A percentile compares a stretch with the other conserved stretches of the same genome.
Conservation (phyloP, 2,797 vertebrate genomes). For the Hozukius guyotensis region DNA sequence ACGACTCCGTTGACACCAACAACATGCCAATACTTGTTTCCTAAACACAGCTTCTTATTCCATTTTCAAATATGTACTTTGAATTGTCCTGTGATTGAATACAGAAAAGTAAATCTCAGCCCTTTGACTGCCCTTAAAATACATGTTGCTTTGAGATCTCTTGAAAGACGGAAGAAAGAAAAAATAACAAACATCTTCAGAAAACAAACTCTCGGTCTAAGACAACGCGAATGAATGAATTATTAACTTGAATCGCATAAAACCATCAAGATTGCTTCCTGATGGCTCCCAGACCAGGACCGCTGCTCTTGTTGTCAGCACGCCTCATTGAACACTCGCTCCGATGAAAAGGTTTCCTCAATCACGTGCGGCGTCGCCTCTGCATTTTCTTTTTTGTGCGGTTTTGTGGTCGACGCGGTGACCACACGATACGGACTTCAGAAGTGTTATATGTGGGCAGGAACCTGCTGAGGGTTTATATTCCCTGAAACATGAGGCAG, state of each 20-base stretch:
- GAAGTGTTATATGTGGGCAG: slow-evolving; percentile 13
- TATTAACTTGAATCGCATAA: slow-evolving; percentile 63
- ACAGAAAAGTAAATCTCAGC: neutral
- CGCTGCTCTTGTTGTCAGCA: slow-evolving; percentile 47
- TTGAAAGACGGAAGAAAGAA: neutral
- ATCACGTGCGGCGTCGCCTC: neutral
- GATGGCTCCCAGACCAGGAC: slow-evolving; percentile 54
- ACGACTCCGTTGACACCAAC: neutral
- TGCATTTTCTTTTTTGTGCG: slow-evolving; percentile 5
- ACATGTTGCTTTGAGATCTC: neutral
- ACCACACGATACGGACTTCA: slow-evolving; percentile 20
- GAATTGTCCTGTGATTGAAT: neutral
- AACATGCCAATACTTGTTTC: neutral
- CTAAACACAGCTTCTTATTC: neutral
- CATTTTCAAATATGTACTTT: neutral
- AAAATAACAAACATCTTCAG: slow-evolving; percentile 14
- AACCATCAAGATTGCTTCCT: slow-evolving; percentile 53
- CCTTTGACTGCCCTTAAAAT: slow-evolving; percentile 15
- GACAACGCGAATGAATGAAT: slow-evolving; percentile 61
- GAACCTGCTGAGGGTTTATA: slow-evolving; percentile 25
- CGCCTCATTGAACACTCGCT: slow-evolving; percentile 53
- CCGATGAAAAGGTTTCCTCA: slow-evolving; percentile 36
- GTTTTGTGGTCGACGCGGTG: slow-evolving; percentile 5
- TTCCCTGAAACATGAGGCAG: slow-evolving; percentile 32
- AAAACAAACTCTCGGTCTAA: slow-evolving; percentile 50